Conservation (phyloP, 2,888 invertebrate genomes). For the Pollenia amentaria region DNA sequence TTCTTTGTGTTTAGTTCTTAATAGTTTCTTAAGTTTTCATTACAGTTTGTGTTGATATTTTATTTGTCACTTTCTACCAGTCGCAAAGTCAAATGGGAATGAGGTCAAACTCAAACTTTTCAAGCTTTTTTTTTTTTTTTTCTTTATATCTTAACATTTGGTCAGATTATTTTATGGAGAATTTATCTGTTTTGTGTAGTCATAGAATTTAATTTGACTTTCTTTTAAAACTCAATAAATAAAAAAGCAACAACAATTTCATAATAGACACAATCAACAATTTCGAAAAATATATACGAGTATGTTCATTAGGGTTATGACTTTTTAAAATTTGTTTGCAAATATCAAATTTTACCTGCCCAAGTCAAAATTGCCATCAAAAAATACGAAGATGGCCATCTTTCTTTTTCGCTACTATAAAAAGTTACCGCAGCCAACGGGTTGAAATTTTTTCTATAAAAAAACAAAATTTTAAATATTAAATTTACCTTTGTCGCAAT, state of each 20-base stretch:
- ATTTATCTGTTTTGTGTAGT: conserved; percentile 58
- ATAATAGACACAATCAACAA: conserved; percentile 20
- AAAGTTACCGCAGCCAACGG: no score
- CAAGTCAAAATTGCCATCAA: no score
- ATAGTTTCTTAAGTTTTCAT: conserved; percentile 52
- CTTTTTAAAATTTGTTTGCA: no score
- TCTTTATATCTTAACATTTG: not conserved
- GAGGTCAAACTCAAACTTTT: conserved; percentile 61
- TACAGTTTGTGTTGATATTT: conserved; percentile 41
- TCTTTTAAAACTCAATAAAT: conserved; percentile 47
- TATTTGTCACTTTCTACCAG: conserved; percentile 21
- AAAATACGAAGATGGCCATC: no score
- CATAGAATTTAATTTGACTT: conserved; percentile 62
- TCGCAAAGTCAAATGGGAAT: conserved; percentile 51
- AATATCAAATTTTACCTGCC: no score
- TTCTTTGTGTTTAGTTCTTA: conserved; percentile 27
- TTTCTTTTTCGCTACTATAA: no score
- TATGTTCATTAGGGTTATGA: no score
- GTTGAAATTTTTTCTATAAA: no score
- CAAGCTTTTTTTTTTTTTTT: conserved; percentile 18
- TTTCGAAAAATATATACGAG: not conserved
- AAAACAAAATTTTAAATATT: no score
- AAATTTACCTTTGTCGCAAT: no score
- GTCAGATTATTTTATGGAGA: conserved; percentile 55
- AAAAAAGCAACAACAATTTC: conserved; percentile 13